Evolutionary conservation across 2,113 vertebrate genomes (phyloP).

Genomic region (Limnothrissa miodon): DNA sequence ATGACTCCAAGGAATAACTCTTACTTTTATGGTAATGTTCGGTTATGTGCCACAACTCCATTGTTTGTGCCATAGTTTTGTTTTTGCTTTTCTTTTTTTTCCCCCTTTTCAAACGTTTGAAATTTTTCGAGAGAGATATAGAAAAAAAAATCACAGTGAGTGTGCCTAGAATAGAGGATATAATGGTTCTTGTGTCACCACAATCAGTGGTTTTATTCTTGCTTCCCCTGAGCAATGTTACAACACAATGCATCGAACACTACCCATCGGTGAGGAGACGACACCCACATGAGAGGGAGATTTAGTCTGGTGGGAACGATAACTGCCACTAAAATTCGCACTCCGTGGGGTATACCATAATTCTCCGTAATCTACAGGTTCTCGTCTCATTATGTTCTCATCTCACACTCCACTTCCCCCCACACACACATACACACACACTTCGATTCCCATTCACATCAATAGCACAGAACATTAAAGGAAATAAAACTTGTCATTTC

Average conservation of each 20-base stretch:
- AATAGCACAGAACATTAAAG: neutral
- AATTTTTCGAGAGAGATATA: neutral
- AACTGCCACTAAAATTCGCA: neutral
- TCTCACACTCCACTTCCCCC: neutral
- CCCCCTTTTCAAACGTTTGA: neutral
- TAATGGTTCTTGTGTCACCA: neutral
- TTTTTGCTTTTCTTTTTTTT: neutral
- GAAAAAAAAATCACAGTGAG: neutral
- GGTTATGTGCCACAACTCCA: neutral
- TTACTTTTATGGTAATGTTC: constrained; percentile 6
- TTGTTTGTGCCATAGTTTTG: constrained; percentile 6
- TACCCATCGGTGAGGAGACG: neutral
- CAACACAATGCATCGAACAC: neutral
- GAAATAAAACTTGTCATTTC: neutral
- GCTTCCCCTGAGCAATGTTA: constrained; percentile 9
- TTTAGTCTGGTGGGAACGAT: neutral
- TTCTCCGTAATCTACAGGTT: neutral
- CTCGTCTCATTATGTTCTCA: neutral
- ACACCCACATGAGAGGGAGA: constrained; percentile 14
- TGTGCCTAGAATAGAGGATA: neutral
- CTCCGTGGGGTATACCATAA: constrained; percentile 9
- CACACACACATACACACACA: too few relatives aligned
- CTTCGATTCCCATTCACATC: neutral
- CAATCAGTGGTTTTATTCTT: constrained; percentile 1
- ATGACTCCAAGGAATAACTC: constrained; percentile 42